Evolutionary conservation across 2,797 vertebrate genomes (phyloP), one percentile per base, ranked within the genome.

Genomic region (Poeciliopsis gracilis): DNA sequence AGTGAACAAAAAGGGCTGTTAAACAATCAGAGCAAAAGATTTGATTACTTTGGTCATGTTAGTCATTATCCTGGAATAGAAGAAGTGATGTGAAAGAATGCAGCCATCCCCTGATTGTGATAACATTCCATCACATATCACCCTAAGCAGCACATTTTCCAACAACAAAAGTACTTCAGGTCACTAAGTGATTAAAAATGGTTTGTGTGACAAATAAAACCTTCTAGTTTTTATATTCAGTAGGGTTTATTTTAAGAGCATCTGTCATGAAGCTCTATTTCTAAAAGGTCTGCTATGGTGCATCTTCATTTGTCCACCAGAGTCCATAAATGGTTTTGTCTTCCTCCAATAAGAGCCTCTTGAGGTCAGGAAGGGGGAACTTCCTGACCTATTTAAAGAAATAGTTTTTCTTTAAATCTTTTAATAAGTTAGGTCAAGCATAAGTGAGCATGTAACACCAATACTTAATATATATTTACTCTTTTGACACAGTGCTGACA

Each of bases 241-340:
- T 28, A 4, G 1, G 38, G 75, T 77, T 77, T 45, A 75, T 79
- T 87, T 80, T n/a, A 69, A 77, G 61, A 77, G 30, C 28, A 20
- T 72, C 57, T 23, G 20, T 80, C 72, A 86, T 73, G 16, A 70
- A 89, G 88, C 87, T 84, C 20, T 73, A 82, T 75, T 66, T 73
- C 36, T 38, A 74, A 82, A 84, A 90, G 83, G 89, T 82, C 91
- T 55, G 63, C 51, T 82, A 89, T 59, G 46, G 79, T 57, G 76
- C 15, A 20, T 76, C 77, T 79, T 61, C 36, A 33, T 36, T 69
- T 63, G n/a, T 25, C 36, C 5, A 15, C 8, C 30, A 49, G 49
- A 77, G 73, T 33, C 90, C 88, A 90, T 90, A 84, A 79, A 93
- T 82, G 88, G 88, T 5, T 66, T 45, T 30, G 43, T 41, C 70